Conservation (phyloP, 2,797 vertebrate species). For the Hydrocynus forskahlii region DNA sequence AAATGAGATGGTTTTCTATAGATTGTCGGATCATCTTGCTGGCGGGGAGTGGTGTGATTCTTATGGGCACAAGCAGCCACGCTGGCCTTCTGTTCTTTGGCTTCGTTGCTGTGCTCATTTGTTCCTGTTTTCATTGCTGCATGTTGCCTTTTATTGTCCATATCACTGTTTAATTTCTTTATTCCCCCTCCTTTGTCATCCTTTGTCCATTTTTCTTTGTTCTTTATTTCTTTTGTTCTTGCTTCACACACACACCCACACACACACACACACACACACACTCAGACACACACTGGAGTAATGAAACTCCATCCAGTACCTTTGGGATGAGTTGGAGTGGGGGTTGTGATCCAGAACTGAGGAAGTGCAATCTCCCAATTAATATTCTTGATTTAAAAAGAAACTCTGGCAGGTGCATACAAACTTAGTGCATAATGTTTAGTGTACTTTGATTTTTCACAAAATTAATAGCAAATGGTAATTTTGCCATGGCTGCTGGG, state of each 20-base stretch:
- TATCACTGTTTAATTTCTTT: constrained; percentile 29
- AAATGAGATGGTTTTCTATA: constrained; percentile 44
- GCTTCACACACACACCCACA: background rate
- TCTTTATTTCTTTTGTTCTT: background rate
- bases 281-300: background rate
- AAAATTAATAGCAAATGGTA: background rate
- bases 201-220: constrained; percentile 9
- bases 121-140: constrained; percentile 23
- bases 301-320: background rate
- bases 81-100: constrained; percentile 50
- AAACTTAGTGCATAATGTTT: background rate
- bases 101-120: constrained; percentile 38
- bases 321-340: background rate
- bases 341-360: background rate
- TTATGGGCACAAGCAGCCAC: constrained; percentile 47
- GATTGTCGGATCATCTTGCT: constrained; percentile 48
- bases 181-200: constrained; percentile 27
- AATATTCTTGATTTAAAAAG: too few relatives aligned
- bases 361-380: background rate
- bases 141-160: constrained; percentile 41
- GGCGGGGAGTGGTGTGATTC: constrained; percentile 45
- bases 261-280: background rate
- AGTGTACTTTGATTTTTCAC: background rate
- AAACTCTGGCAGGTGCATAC: background rate
- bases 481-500: background rate